Evolutionary conservation across 2,797 vertebrate genomes (phyloP).

Genomic region (Acanthis flammea): DNA sequence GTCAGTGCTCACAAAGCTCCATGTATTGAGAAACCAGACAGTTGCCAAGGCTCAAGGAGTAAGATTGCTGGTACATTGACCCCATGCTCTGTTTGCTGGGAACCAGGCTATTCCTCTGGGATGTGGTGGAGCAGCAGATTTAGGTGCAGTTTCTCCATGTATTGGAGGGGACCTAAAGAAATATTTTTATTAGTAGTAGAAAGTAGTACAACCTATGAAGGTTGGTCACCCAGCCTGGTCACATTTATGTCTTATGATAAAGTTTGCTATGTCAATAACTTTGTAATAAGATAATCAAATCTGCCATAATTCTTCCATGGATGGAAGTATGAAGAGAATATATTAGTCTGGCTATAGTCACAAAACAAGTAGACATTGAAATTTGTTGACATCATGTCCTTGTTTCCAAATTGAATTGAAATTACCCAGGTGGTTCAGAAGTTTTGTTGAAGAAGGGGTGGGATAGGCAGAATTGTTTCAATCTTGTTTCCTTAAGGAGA

Average conservation of each 20-base stretch:
- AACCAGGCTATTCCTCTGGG: neutral
- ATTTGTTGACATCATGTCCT: neutral
- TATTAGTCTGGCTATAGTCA: neutral
- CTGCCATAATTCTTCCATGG: neutral
- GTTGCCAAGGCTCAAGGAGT: neutral
- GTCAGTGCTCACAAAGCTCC: neutral
- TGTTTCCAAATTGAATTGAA: neutral
- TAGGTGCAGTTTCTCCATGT: neutral
- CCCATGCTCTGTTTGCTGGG: neutral
- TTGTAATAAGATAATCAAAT: neutral
- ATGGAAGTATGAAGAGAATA: neutral
- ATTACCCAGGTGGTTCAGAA: neutral
- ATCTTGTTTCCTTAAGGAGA: neutral
- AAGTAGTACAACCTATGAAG: neutral
- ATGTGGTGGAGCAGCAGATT: neutral
- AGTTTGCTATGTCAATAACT: neutral
- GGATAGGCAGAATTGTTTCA: neutral
- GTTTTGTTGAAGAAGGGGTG: neutral
- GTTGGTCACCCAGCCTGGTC: neutral
- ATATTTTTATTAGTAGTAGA: neutral
- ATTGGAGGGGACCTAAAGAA: neutral
- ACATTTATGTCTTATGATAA: neutral
- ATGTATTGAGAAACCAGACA: neutral
- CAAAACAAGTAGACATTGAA: neutral
- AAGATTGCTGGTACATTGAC: neutral